Conservation (phyloP, 2,888 invertebrate genomes). For the Cerceris ruficornis region DNA sequence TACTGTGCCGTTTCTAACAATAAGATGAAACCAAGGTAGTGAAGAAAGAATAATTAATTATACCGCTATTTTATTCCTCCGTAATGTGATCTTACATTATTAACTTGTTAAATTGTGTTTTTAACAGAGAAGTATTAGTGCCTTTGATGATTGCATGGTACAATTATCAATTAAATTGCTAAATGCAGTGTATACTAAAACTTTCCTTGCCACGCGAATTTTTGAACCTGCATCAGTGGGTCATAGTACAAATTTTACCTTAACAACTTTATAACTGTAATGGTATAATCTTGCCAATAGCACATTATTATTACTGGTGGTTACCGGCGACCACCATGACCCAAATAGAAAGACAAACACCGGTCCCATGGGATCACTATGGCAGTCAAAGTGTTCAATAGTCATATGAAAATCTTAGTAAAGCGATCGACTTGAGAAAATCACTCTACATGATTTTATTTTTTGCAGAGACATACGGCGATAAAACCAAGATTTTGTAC, state of each 20-base stretch:
- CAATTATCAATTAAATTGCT: not conserved
- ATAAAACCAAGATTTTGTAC: constrained; percentile 85
- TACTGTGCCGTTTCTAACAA: too few species aligned
- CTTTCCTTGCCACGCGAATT: not conserved
- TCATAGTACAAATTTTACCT: not conserved
- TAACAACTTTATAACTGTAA: not conserved
- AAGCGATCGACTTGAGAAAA: too few species aligned
- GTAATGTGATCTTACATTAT: too few species aligned
- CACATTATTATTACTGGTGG: not conserved
- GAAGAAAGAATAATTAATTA: too few species aligned
- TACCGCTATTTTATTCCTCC: too few species aligned
- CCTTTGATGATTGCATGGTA: too few species aligned
- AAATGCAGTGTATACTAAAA: not conserved
- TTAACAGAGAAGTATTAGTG: not conserved
- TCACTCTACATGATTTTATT: not conserved
- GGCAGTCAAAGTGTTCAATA: not conserved
- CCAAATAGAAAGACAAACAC: not conserved
- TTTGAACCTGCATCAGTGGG: not conserved
- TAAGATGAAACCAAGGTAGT: too few species aligned
- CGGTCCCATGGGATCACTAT: not conserved
- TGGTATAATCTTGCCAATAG: not conserved
- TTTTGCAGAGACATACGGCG: constrained; percentile 83
- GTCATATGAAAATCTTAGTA: too few species aligned
- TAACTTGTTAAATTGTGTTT: too few species aligned
- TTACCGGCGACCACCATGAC: not conserved